Base-by-base conservation (phyloP, 2,888 invertebrate genomes). In the Phyllotreta cruciferae region DNA sequence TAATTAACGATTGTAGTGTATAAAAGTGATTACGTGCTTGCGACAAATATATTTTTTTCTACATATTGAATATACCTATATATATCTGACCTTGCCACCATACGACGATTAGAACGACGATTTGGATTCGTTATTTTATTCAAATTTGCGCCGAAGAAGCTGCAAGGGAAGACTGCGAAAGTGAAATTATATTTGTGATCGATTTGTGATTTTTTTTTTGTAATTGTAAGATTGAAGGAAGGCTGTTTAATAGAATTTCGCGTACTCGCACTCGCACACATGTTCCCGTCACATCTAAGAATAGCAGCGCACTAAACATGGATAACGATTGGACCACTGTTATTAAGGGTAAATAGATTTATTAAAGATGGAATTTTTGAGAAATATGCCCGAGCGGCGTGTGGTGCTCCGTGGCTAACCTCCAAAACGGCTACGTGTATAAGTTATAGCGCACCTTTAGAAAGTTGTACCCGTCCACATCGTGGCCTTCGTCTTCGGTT, bases 251-350 rank as follows among this genome's bases (percentile, higher is more conserved):
- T 3, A 24, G 24, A 24, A 24, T 24, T 24, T 61, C 61, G 57
- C 44, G n/a, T 47, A 37, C 37, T 57, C 7, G 36, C 11, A 57
- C 70, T 62, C 66, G 66, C 69, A 70, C 71, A 69, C 50, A 50
- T 69, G 67, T 61, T 58, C 58, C 57, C 64, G 76, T 78, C 78
- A 77, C 71, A 66, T 76, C 79, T 76, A 78, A 78, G 78, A 80
- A 79, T 79, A 80, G 74, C 66, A 62, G 49, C 60, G 41, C 54
- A 45, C 53, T 44, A 52, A 64, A 63, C 66, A 74, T 74, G 74
- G 72, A 71, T 14, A 70, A 70, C 61, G 72, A 56, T 14, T 74
- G 74, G 74, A 73, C 70, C 41, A 63, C 70, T 55, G 74, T 73
- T 7, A 62, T 41, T 62, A 74, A 68, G 73, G 74, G 74, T 74